These are phyloP conservation scores for Hylaeus volcanicus DNA, from an alignment of 1,140 invertebrate genomes.

Conservation along the genomic window DNA sequence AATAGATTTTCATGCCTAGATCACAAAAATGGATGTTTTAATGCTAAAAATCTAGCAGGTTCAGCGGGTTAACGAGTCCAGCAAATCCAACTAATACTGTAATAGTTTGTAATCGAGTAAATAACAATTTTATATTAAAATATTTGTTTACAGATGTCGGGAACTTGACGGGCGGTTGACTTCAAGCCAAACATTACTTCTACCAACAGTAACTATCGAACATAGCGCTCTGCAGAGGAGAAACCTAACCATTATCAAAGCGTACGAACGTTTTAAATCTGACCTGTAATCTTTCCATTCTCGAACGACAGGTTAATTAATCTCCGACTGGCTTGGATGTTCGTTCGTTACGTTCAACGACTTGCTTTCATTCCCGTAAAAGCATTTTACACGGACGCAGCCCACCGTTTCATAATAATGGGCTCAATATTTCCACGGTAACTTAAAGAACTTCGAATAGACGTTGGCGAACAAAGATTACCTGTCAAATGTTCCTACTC, in stretches of 20 bases:
- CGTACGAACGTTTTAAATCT: slow-evolving; percentile 29
- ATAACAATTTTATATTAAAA: slow-evolving; percentile 18
- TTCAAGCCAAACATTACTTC: slow-evolving; percentile 8
- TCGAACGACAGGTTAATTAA: slow-evolving; percentile 49
- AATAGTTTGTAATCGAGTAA: neutral
- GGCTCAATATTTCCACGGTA: neutral
- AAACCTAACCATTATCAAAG: slow-evolving; percentile 13
- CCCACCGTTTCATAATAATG: slow-evolving; percentile 25
- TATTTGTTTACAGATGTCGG: neutral
- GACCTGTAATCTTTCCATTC: slow-evolving; percentile 31
- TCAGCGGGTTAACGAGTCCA: no score
- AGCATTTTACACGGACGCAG: neutral
- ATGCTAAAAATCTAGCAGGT: no score
- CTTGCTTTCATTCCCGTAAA: slow-evolving; percentile 14
- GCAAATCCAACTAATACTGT: neutral
- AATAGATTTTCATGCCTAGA: no score
- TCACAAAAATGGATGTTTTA: no score
- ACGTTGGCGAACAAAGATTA: no score
- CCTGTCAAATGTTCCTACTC: no score
- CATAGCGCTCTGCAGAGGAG: neutral
- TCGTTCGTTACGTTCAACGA: slow-evolving; percentile 26
- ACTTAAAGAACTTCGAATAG: no score
- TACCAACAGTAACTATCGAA: neutral
- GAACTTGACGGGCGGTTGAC: neutral
- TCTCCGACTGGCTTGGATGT: slow-evolving; percentile 25